Base-by-base conservation (phyloP, 2,113 vertebrate genomes). In the Callaeas wilsoni region DNA sequence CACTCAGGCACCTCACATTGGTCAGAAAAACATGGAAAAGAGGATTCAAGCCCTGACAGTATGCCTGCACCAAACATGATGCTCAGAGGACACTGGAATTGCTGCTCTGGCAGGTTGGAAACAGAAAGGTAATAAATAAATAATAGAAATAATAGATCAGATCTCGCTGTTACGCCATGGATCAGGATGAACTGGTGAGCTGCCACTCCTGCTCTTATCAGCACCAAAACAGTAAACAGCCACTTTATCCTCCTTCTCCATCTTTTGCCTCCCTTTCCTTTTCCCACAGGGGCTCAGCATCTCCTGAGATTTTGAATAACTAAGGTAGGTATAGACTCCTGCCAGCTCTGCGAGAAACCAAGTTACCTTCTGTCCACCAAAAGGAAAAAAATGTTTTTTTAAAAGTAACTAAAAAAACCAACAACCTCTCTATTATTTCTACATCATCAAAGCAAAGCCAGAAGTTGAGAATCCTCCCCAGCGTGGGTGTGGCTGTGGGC, bases 361-460 rank as follows among this genome's bases (percentile, higher is more conserved):
- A 68, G 30, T 12, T 53, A 18, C 23, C 46, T 79, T 84, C 44
- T 71, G 32, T 16, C 33, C 47, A 42, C 23, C 5, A 2, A 29
- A 76, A 47, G 3, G 7, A 1, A 32, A 47, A 32, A 73, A 32
- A 65, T 2, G 5, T 2, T 47, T 64, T 7, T 3, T 15, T 16
- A 35, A 37, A 69, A 50, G 18, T 32, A 21, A 29, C 6, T 25
- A 26, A 32, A 42, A 52, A 3, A 13, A n/a, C n/a, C n/a, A 52
- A 33, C 5, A 62, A 46, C 7, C 26, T 25, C 4, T 69, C 62
- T 73, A 63, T 47, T 7, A 25, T 68, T 68, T 23, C 78, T 69
- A 27, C 50, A 90, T 49, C 53, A 95, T 73, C 62, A 93, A 93
- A 93, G 85, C 62, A 75, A 93, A 65, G 63, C 82, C 85, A 76